These are phyloP conservation scores for Pediacus dermestoides DNA, from an alignment of 2,888 invertebrate genomes.

Conservation along the genomic window DNA sequence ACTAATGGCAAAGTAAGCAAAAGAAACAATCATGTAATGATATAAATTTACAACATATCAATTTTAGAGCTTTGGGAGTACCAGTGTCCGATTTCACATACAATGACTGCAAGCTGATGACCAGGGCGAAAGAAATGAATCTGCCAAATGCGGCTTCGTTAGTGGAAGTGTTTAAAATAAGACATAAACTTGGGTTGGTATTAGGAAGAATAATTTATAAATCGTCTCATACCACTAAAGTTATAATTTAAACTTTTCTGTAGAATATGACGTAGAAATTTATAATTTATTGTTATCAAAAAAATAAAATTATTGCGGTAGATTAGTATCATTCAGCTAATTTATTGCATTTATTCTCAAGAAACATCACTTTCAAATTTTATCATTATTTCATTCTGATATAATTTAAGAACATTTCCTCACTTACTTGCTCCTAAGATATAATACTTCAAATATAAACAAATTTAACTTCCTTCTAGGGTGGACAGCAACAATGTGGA, in stretches of 20 bases:
- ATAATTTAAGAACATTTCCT: too few species aligned
- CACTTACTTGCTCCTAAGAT: too few species aligned
- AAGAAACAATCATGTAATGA: neutral
- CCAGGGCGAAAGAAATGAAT: constrained; percentile 77
- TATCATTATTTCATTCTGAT: too few species aligned
- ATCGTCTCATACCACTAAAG: too few species aligned
- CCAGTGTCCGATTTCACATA: constrained; percentile 90
- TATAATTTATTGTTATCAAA: constrained; percentile 2
- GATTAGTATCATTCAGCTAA: too few species aligned
- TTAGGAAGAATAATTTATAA: too few species aligned
- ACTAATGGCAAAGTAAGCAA: constrained; percentile 81
- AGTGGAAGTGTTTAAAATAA: constrained; percentile 76
- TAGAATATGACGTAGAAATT: too few species aligned
- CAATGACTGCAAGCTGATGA: constrained; percentile 85
- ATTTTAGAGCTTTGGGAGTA: constrained; percentile 72
- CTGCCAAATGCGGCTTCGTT: constrained; percentile 70
- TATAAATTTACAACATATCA: constrained; percentile 5
- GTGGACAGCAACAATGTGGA: constrained; percentile 57
- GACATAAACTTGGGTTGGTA: constrained; percentile 70
- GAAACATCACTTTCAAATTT: too few species aligned
- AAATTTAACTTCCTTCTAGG: constrained; percentile 49
- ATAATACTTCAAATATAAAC: too few species aligned
- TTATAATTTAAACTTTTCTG: too few species aligned
- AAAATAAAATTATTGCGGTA: constrained; percentile 1
- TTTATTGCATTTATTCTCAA: too few species aligned